Percentiles rank a stretch among this genome's conserved stretches.
phyloP scores from a whole-genome alignment of 2,797 vertebrate species.

The Pitangus sulphuratus region DNA sequence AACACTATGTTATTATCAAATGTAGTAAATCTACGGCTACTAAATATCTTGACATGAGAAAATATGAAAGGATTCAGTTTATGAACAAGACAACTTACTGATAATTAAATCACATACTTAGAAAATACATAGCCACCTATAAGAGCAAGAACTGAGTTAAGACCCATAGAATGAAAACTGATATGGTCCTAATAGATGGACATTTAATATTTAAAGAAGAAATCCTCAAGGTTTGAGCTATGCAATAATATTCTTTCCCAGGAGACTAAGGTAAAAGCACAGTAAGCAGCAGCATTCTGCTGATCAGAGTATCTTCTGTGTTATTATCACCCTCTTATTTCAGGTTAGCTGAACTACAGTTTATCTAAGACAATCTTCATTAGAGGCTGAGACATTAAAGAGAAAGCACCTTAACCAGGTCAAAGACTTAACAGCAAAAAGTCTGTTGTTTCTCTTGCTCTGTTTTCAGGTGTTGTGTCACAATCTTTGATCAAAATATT shows the following conservation, averaged over 20 bases:
- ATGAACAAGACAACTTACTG: neutral
- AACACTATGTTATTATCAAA: neutral
- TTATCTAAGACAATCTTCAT: neutral
- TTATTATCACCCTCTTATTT: neutral
- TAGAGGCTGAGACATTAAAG: neutral
- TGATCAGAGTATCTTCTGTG: neutral
- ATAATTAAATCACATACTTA: neutral
- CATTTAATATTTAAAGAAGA: neutral
- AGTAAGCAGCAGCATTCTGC: neutral
- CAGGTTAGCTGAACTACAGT: neutral
- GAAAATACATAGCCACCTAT: neutral
- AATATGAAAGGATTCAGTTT: neutral
- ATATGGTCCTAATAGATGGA: neutral
- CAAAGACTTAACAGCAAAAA: neutral
- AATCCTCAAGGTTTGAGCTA: neutral
- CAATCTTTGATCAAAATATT: neutral
- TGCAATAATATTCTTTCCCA: neutral
- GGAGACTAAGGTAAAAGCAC: neutral
- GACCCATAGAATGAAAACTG: accelerated
- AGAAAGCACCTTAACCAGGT: neutral
- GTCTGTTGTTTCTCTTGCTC: neutral
- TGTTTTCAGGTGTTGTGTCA: neutral
- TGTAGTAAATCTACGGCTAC: neutral
- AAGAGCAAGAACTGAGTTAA: neutral
- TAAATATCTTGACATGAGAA: neutral